Conservation (phyloP, 2,113 vertebrate genomes). For the Sisor rabdophorus region DNA sequence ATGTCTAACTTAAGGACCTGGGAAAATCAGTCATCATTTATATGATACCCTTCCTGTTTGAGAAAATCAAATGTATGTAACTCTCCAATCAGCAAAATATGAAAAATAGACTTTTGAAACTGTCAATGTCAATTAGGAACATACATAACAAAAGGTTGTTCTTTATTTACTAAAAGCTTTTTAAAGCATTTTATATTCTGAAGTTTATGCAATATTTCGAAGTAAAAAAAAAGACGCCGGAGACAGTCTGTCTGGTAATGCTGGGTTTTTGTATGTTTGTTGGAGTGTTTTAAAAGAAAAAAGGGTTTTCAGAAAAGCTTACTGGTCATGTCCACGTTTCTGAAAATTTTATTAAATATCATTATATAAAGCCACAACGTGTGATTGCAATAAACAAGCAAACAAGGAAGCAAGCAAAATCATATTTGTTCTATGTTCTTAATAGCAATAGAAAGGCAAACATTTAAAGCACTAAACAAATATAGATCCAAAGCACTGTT, state of each 20-base stretch:
- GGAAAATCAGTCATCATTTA: constrained; percentile 2
- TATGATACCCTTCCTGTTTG: constrained; percentile 4
- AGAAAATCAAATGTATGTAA: not conserved
- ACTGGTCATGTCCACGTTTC: not conserved
- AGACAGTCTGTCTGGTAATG: not conserved
- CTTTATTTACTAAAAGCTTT: not conserved
- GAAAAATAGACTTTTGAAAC: constrained; percentile 3
- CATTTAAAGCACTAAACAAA: not conserved
- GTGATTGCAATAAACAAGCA: not conserved
- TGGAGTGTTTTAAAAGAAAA: not conserved
- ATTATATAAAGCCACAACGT: not conserved
- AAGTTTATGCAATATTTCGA: too few species aligned
- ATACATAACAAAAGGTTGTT: not conserved
- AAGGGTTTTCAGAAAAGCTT: not conserved
- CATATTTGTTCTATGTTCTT: not conserved
- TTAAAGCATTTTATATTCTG: not conserved
- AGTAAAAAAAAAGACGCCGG: not conserved
- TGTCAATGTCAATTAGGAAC: not conserved
- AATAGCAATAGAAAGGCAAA: too few species aligned
- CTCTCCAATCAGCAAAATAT: not conserved
- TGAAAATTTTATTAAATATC: not conserved
- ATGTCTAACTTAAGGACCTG: not conserved
- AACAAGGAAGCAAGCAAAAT: not conserved
- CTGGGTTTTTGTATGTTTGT: not conserved
- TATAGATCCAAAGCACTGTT: not conserved